Evolutionary conservation across 2,797 vertebrate genomes (phyloP), one percentile per base, ranked within the genome.

Genomic region (Bradypus variegatus): DNA sequence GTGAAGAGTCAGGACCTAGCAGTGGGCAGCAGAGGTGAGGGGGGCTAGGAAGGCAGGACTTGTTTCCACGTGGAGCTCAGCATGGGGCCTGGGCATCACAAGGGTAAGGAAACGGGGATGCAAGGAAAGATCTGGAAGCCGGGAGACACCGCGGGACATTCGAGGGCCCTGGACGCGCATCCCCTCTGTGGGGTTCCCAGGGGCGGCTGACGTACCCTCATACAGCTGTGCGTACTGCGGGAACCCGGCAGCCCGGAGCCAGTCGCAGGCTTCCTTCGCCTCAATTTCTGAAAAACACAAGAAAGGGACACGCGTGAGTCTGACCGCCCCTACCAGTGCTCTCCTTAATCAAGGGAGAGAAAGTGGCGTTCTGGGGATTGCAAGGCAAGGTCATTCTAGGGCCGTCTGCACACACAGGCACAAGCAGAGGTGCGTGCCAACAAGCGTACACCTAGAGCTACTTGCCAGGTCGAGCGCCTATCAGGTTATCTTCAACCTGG

Each of bases 191-290:
- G 38, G 23, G 70, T 7, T 12, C 11, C 41, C 4, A 19, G 21
- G 62, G 64, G 75, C n/a, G 33, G 77, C 21, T 48, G 7, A 92
- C 95, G 23, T 98, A 99, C 99, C 98, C 97, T 99, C 98, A 96
- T 99, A 99, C 88, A 99, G 97, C 96, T 99, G 99, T 93, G 98
- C 98, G 83, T 99, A 99, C 75, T 99, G 99, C 88, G 99, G 99
- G 97, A 99, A 99, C 94, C 99, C 99, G 94, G 99, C 98, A 36
- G 99, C 99, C 93, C 99, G 98, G 96, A 99, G 97, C 99, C 99
- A 99, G 96, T 99, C 99, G 93, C 99, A 99, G 75, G 98, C 98
- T 96, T 99, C 99, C 95, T 99, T 99, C 1, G 99, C 99, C 95
- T 99, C 99, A 0, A 99, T 98, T 98, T 99, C 99, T 99, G 98